A percentile compares a stretch with the other conserved stretches of the same genome.
phyloP scores from a whole-genome alignment of 2,113 vertebrate species.

The Hepsetus odoe region DNA sequence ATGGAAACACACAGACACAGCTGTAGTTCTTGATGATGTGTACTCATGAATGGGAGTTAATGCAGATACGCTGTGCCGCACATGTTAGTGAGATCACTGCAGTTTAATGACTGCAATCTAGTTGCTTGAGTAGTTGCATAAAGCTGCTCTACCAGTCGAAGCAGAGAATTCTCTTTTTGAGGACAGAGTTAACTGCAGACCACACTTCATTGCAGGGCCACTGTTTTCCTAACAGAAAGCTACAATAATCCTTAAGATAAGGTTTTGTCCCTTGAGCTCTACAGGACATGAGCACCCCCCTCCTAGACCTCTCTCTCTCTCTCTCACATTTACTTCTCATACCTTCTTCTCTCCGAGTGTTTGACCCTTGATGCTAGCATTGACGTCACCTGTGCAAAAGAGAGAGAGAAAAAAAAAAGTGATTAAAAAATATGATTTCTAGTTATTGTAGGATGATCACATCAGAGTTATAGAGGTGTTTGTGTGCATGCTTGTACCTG shows the following conservation, averaged over 20 bases:
- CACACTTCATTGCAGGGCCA: not conserved
- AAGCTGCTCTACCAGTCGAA: not conserved
- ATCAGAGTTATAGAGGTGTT: no score
- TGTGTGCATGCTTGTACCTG: no score
- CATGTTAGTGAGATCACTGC: slow-evolving; percentile 38
- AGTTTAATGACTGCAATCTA: slow-evolving; percentile 30
- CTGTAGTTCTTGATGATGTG: slow-evolving; percentile 4
- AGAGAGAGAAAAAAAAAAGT: no score
- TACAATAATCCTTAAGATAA: no score
- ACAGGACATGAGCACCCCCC: no score
- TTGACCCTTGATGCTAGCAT: slow-evolving; percentile 56
- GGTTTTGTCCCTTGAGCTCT: no score
- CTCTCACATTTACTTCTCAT: not conserved
- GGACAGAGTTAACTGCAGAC: not conserved
- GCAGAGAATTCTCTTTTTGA: not conserved
- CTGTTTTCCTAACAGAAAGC: no score
- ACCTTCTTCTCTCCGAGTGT: slow-evolving; percentile 1
- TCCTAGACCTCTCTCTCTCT: not conserved
- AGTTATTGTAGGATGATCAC: no score
- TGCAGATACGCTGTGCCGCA: slow-evolving; percentile 12
- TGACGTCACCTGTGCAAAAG: slow-evolving; percentile 56
- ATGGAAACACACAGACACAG: not conserved
- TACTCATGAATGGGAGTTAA: slow-evolving; percentile 4
- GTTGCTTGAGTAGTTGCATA: not conserved
- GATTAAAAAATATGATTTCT: no score